Evolutionary conservation across 2,113 vertebrate species (phyloP).

Genomic region (Brachypodius melanocephalos): DNA sequence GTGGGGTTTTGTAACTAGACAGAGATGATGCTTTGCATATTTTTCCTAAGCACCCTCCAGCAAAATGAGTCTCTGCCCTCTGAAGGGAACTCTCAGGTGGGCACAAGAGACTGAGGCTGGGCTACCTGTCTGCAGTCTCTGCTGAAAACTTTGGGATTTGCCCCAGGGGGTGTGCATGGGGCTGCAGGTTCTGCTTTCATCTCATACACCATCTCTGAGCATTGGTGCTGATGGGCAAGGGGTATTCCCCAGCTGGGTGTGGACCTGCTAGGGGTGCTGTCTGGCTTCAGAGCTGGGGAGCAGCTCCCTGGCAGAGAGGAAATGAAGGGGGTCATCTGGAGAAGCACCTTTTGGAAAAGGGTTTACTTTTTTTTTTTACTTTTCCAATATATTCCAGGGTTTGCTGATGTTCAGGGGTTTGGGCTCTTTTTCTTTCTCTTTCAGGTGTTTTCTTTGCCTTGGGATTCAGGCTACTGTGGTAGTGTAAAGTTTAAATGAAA

Average conservation of each 20-base stretch:
- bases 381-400: background rate
- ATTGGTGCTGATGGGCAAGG: accelerated
- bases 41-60: background rate
- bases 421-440: background rate
- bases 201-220: background rate
- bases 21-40: background rate
- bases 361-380: background rate
- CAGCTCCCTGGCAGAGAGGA: background rate
- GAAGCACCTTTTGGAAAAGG: background rate
- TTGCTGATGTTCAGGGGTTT: background rate
- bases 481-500: background rate
- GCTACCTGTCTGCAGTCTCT: background rate
- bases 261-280: accelerated
- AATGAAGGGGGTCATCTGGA: background rate
- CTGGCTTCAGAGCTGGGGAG: background rate
- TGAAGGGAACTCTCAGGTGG: background rate
- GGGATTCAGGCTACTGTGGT: background rate
- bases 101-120: background rate
- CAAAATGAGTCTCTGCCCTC: background rate
- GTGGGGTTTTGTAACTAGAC: background rate
- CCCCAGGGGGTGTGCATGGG: too few species aligned
- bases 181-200: background rate
- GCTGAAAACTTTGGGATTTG: background rate
- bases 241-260: background rate
- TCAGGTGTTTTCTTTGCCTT: background rate